Conservation (phyloP, 2,888 invertebrate genomes). For the Synergus gifuensis region DNA sequence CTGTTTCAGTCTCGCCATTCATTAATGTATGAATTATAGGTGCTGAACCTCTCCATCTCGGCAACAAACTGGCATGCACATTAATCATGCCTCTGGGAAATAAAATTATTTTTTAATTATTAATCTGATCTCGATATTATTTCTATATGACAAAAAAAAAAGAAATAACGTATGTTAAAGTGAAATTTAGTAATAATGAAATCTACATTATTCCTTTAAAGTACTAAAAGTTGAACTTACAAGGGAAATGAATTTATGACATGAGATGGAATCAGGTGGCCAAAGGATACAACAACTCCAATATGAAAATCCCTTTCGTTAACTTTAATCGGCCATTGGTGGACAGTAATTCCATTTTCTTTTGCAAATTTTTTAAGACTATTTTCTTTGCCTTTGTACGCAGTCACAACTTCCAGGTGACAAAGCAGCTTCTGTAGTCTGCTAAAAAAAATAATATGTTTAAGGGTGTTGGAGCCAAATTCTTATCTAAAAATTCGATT, state of each 20-base stretch:
- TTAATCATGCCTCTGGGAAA: constrained; percentile 91
- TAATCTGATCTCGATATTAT: neutral
- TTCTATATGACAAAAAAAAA: neutral
- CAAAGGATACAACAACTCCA: constrained; percentile 96
- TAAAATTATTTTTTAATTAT: constrained; percentile 47
- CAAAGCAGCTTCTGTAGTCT: constrained; percentile 79
- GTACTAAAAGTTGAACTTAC: constrained; percentile 80
- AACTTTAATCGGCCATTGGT: constrained; percentile 83
- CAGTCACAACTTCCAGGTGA: constrained; percentile 86
- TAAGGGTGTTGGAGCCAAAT: neutral
- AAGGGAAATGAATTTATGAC: constrained; percentile 88
- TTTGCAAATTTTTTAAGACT: constrained; percentile 85
- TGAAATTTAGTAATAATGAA: constrained; percentile 40
- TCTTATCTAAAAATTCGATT: neutral
- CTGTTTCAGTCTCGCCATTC: constrained; percentile 89
- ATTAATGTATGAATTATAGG: constrained; percentile 93
- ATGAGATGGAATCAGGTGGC: constrained; percentile 89
- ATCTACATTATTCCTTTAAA: constrained; percentile 26
- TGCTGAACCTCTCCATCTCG: constrained; percentile 95
- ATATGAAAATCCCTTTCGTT: constrained; percentile 84
- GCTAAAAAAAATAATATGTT: constrained; percentile 75
- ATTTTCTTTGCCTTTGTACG: constrained; percentile 81
- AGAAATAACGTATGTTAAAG: neutral
- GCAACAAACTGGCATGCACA: constrained; percentile 94
- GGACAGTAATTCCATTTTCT: constrained; percentile 80